A percentile compares a stretch with the other conserved stretches of the same genome.
Evolutionary conservation across 1,140 invertebrate species (phyloP).

Genomic region (Drosophila asahinai): DNA sequence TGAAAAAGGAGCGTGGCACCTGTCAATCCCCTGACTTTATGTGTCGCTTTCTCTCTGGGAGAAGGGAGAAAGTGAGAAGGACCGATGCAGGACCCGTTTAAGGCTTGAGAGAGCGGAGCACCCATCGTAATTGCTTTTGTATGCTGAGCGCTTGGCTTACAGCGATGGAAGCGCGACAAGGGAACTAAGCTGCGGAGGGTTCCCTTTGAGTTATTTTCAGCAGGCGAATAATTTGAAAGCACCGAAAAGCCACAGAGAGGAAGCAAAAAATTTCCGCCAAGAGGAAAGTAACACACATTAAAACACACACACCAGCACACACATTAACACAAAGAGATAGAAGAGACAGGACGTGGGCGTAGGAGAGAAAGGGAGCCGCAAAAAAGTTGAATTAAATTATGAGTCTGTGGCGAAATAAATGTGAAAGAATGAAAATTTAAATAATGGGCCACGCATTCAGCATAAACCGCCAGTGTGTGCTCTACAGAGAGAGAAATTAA

Average conservation of each 20-base stretch:
- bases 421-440: constrained; percentile 64
- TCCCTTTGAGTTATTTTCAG: constrained; percentile 31
- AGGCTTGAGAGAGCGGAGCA: constrained; percentile 19
- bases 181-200: constrained; percentile 25
- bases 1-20: constrained; percentile 16
- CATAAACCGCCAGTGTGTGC: constrained; percentile 29
- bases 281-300: constrained; percentile 51
- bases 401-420: constrained; percentile 60
- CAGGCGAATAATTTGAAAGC: constrained; percentile 49
- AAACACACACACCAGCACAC: constrained; percentile 4
- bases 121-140: constrained; percentile 68
- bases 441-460: constrained; percentile 53
- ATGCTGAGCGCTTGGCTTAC: constrained; percentile 55
- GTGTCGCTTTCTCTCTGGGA: constrained; percentile 6
- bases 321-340: constrained; percentile 9
- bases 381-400: constrained; percentile 65
- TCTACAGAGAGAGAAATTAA: neutral
- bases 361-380: neutral
- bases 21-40: constrained; percentile 48
- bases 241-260: constrained; percentile 35
- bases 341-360: neutral
- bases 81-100: constrained; percentile 12
- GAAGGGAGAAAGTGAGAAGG: constrained; percentile 6
- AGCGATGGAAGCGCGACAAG: constrained; percentile 41
- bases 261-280: constrained; percentile 53